Evolutionary conservation across 1,140 invertebrate species (phyloP), one percentile per base, ranked within the genome.

Genomic region (Galleria mellonella): DNA sequence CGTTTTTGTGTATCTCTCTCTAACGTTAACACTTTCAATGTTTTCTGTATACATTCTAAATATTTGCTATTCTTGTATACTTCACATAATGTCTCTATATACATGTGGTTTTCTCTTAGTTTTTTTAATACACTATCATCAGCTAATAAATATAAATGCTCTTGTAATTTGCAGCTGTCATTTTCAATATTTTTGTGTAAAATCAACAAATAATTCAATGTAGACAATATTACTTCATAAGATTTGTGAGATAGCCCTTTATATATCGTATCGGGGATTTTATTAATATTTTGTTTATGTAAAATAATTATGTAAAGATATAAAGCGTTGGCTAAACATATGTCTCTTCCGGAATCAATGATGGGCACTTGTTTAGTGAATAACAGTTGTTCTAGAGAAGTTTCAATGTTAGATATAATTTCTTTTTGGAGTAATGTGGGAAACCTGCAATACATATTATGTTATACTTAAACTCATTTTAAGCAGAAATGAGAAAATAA

Each of bases 41-140:
- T 54, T 48, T 79, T 79, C 17, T 79, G 72, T 14, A 50, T 54
- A 32, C 79, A 83, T 37, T 83, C 79, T 28, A 72, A 45, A 43
- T 81, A 83, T 44, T 59, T 55, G 10, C 37, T 55, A 2, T 32
- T 55, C 37, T 59, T 57, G 8, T 72, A 52, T 28, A 72, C 41
- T n/a, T 58, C 11, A 41, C 67, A 67, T 4, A 83, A 41, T 5
- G 41, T 32, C 17, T 44, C 23, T 17, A 62, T 48, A 10, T 70
- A 73, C 11, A 53, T 35, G 0, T 35, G 4, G 13, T 62, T 40
- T 7, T 43, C 44, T 40, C 29, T 52, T 4, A 78, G 33, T 12
- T 38, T 36, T 0, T 36, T 9, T 1, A 65, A 30, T 31, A 43
- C 30, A 37, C 43, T 12, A 37, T 41, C 10, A 41, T 54, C 30